Evolutionary conservation across 30 jellyfish, hydroid and myxozoan species (phyloP), one percentile per base, ranked within the genome.

Genomic region (Chrysaora quinquecirrha): DNA sequence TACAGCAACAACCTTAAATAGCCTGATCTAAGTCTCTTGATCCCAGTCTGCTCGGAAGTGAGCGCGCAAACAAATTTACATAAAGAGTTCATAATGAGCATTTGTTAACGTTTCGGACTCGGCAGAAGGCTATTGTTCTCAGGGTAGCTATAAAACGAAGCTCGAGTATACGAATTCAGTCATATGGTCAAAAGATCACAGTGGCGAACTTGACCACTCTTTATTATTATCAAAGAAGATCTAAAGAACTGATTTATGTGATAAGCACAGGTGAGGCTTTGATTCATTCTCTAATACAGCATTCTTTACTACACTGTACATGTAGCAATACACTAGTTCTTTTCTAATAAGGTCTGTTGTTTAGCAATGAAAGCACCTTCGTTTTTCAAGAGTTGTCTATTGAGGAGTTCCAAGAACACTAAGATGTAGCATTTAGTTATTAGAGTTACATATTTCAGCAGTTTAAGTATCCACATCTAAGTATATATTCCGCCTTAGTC

Each of bases 151-250:
- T 80, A 80, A 50, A 80, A 80, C 48, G 82, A 2, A 3, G 67
- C 28, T 30, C 66, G 83, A 20, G 58, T 67, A 21, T 12, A 24
- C 63, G 35, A 11, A 10, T 30, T 14, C 54, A 38, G 50, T 20
- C 84, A 65, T 31, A 54, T 71, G 90, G 83, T 80, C 90, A 80
- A 65, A 80, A 80, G 90, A 68, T 80, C 90, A 80, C 11, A 27
- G 64, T 35, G 76, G 86, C 63, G 50, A 75, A 3, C 54, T 14
- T 3, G 11, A 38, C 54, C 14, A 6, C 11, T 38, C 14, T 3
- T 38, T 14, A 38, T 6, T 14, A 38, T 14, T 38, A 38, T 38
- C 54, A 38, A 38, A 38, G 11, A 38, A 38, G 49, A 28, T 61
- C 30, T 38, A 61, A 61, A 27, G 30, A 22, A 3, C 6, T 61